Base-by-base conservation (phyloP, 2,113 vertebrate species). In the Eulemur rufifrons region DNA sequence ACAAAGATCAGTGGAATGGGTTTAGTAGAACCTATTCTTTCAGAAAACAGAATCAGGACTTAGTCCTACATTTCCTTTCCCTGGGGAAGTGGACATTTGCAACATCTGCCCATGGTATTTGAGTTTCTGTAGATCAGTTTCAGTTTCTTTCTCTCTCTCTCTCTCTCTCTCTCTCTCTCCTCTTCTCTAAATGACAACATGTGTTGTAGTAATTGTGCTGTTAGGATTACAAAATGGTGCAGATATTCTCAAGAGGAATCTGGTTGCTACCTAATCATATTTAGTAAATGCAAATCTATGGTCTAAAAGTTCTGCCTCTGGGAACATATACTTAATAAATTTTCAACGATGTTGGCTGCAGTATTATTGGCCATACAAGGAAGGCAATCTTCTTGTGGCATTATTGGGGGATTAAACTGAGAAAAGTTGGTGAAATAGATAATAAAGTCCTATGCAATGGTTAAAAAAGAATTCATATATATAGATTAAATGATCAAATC, bases 1-100 rank as follows among this genome's bases (percentile, higher is more conserved):
- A 50, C 68, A 37, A 50, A 78, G 12, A 42, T 56, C 29, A n/a
- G 32, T 27, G 13, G 12, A 20, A 29, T n/a, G 23, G 3, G 5
- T 63, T 63, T 12, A 11, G 27, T 2, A 10, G 61, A 63, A 63
- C 11, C 11, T 25, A 12, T 54, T 50, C 17, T 76, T 14, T 86
- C 59, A 11, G 3, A 39, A 13, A 42, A 17, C 4, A 86, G 50
- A 68, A 56, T 34, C 18, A n/a, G 34, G 20, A 20, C 7, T 27
- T 18, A n/a, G 1, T 12, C 11, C 56, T 73, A 7, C n/a, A 37
- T 56, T 42, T 0, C 3, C 45, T 12, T 56, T 39, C 2, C 3
- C 15, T 34, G 6, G 11, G 17, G 20, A 56, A 42, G 54, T 12
- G 39, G 25, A 27, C 27, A 54, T 45, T 84, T 73, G 29, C 13